Conservation (phyloP, 2,797 vertebrate genomes). For the Hemibagrus guttatus region DNA sequence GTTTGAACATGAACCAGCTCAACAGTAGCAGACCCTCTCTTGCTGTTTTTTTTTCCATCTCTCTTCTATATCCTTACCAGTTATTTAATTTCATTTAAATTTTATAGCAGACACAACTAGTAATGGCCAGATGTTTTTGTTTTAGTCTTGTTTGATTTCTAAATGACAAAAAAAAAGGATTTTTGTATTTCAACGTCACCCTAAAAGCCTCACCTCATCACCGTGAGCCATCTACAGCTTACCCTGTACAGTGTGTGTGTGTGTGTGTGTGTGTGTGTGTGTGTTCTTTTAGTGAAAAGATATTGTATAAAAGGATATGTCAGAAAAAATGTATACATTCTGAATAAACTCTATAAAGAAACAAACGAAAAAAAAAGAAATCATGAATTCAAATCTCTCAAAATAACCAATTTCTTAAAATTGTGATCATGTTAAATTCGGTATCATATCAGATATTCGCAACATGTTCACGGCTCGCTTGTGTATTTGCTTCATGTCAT, state of each 20-base stretch:
- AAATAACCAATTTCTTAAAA: background rate
- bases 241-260: background rate
- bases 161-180: background rate
- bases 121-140: background rate
- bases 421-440: background rate
- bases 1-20: background rate
- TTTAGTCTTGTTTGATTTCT: background rate
- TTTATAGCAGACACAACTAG: background rate
- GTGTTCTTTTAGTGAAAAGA: background rate
- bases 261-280: background rate
- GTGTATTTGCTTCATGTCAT: too few species aligned
- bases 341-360: background rate
- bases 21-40: background rate
- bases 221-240: slow-evolving; percentile 9
- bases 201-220: background rate
- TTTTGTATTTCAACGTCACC: background rate
- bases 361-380: too few species aligned
- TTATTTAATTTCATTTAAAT: background rate
- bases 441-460: background rate
- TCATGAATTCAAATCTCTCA: background rate
- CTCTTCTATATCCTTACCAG: background rate
- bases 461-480: background rate
- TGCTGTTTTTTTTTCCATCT: background rate
- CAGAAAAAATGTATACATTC: background rate
- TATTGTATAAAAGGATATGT: too few species aligned